Evolutionary conservation across 2,888 invertebrate species (phyloP), one percentile per base, ranked within the genome.

Genomic region (Leptopilina myrica): DNA sequence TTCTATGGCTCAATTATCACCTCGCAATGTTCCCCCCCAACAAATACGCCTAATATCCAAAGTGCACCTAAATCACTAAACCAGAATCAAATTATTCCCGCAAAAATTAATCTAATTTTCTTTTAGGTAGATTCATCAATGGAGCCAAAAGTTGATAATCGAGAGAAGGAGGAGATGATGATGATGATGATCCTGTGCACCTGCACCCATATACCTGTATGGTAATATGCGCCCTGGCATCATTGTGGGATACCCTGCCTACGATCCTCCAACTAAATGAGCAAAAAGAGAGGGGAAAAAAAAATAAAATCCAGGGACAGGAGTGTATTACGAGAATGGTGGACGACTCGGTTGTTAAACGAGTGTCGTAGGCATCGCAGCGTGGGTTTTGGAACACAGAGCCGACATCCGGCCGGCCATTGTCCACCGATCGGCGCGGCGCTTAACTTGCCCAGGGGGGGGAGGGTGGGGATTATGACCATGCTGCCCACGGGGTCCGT

Each of bases 351-450:
- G 82, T 82, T 81, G 80, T 84, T 80, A 78, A 80, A 79, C 80
- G 80, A 76, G 78, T 78, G 81, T 81, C 77, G 79, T 86, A 84
- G 86, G 85, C 83, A 84, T 85, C 85, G 85, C 82, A 84, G 87
- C 88, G 89, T 89, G 88, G 88, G 89, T 87, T 90, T 90, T 83
- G 87, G 86, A 86, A 88, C 85, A 88, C 85, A 85, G 84, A 85
- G 82, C 82, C 86, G 84, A 85, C 88, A 88, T 88, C 87, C 87
- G 83, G 85, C 83, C 87, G 87, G 86, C 88, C 89, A 89, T 90
- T 90, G 90, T 90, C 88, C 88, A 88, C 80, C 86, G 87, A 87
- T 88, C 83, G 86, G 85, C 85, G 83, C 83, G 86, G 85, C 85
- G 83, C 83, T 85, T 88, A 87, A 84, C 86, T 85, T 84, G 79